Evolutionary conservation across 2,888 invertebrate species (phyloP), one percentile per base, ranked within the genome.

Genomic region (Cataglyphis livida): DNA sequence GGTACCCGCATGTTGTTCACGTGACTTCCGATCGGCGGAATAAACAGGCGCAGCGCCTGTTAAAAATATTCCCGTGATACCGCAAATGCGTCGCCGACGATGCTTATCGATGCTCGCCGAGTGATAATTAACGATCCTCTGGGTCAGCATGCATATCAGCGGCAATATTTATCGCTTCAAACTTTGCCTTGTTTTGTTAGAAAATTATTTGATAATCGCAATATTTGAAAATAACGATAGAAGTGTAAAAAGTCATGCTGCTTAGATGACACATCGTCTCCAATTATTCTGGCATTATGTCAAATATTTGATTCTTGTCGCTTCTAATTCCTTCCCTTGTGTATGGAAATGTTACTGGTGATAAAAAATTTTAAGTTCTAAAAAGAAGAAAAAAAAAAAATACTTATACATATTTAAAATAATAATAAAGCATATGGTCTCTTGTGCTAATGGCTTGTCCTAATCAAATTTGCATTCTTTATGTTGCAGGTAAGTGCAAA

Each of bases 61-160:
- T 79, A 68, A 78, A 62, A 82, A 68, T 76, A 78, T 64, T 18
- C 59, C 32, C 61, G 51, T 51, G 73, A 81, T 73, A 73, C 54
- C 38, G 73, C 73, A 71, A 73, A 62, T 54, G 57, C 57, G 73
- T 62, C 62, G 51, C 18, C 59, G 65, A 32, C 65, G 82, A 82
- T 78, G 82, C 41, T 82, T 84, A 76, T 68, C 82, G 75, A 75
- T 68, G 83, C 59, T 76, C 65, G 76, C 57, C 76, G 83, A 64
- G 70, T 68, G 84, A 84, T 78, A 82, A 84, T 84, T 84, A 84
- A 84, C 84, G 84, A 84, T 84, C 82, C 62, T 76, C 65, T 84
- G 76, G 76, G 78, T 82, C 82, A 76, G 82, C 76, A 65, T 71
- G 61, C n/a, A 70, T 70, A 78, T 70, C 70, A 78, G 35, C 57